Evolutionary conservation across 2,797 vertebrate genomes (phyloP).

Genomic region (Monodelphis domestica): DNA sequence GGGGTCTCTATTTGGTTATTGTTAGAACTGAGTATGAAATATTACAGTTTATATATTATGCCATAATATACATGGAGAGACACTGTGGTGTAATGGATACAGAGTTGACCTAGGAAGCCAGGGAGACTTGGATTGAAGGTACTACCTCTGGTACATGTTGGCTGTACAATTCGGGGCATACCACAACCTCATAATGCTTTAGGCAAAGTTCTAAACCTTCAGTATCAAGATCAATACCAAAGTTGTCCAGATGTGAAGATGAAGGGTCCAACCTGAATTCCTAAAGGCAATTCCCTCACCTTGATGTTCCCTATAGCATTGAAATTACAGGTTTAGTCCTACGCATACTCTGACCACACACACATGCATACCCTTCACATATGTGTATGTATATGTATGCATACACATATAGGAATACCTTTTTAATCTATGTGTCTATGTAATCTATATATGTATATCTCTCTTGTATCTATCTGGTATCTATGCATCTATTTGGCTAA

Average conservation of each 20-base stretch:
- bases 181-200: background rate
- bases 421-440: background rate
- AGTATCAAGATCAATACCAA: background rate
- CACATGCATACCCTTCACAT: background rate
- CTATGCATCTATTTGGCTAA: no score
- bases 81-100: background rate
- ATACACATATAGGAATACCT: background rate
- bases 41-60: background rate
- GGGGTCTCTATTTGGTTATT: background rate
- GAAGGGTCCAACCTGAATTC: background rate
- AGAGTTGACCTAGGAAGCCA: background rate
- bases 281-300: background rate
- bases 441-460: background rate
- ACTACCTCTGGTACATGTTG: background rate
- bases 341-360: background rate
- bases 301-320: background rate
- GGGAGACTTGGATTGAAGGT: background rate
- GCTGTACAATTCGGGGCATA: background rate
- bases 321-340: background rate
- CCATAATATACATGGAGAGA: background rate
- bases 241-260: background rate
- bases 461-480: no score
- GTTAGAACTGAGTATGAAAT: background rate
- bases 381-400: background rate
- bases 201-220: background rate